Evolutionary conservation across 2,888 invertebrate genomes (phyloP), one percentile per base, ranked within the genome.

Genomic region (Zele albiditarsus): DNA sequence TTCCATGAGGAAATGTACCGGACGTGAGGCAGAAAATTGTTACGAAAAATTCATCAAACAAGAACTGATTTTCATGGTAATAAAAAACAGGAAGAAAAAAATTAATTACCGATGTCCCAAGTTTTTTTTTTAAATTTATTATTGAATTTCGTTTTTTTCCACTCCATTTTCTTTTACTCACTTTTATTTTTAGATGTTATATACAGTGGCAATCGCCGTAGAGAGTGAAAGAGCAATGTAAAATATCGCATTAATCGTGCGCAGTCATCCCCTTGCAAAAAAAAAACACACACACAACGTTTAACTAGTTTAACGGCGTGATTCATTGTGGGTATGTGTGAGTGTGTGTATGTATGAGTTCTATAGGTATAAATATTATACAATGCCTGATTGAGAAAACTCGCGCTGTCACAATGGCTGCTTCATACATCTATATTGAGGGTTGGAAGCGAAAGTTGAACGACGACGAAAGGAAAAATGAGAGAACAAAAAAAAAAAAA

Each of bases 331-430:
- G 85, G 83, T 65, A 82, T 53, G 6, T 3, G 8, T n/a, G n/a
- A n/a, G 84, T 81, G 85, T 85, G 83, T 65, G 82, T 53, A 2
- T 3, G 8, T 23, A 3, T 53, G n/a, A 20, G 8, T 53, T 6
- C 20, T 53, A 23, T 20, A 20, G 5, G 20, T 20, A 46, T 46
- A 14, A 46, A 2, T 5, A n/a, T n/a, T 46, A 6, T n/a, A n/a
- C 5, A 86, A 87, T 84, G 84, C 84, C 84, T 84, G 88, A 88
- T 88, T 87, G 88, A 85, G 87, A 87, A 88, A 86, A 87, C 81
- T 86, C 80, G 75, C 77, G 73, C n/a, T 46, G 76, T 74, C 75
- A 77, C 79, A 62, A 57, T 62, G 42, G 57, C 53, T 20, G 25
- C 25, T 6, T 3, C 46, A 46, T 46, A 46, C n/a, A 5, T 12